Evolutionary conservation across 1,140 invertebrate species (phyloP), one percentile per base, ranked within the genome.

Genomic region (Protaetia brevitarsis): DNA sequence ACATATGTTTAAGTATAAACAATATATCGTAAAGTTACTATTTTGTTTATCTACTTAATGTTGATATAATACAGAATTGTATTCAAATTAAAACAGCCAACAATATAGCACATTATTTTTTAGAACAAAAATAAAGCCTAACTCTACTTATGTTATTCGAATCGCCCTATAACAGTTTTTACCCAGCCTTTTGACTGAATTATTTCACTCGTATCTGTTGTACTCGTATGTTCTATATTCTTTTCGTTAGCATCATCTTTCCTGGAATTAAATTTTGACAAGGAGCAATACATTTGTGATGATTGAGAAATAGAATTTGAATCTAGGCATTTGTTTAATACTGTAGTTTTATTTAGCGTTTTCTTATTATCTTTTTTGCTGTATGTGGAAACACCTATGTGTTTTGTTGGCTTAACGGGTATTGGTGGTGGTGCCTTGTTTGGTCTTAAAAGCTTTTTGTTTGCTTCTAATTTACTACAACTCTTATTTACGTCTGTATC

Each of bases 361-460:
- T 34, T 23, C 30, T 34, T 26, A 19, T 31, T 13, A 30, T 30
- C 13, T 59, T 41, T 31, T 23, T n/a, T 58, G 6, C 8, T 27
- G 26, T n/a, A 10, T 27, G 8, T 13, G 16, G 5, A 29, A 29
- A 29, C 7, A 36, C 36, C 19, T 16, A 30, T 34, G 21, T 16
- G 63, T 65, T 69, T 64, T 8, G 68, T 68, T 19, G 77, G 77
- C 66, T 78, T 78, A 2, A 67, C 68, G 29, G 77, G 77, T 63
- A 78, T 71, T 11, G 77, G 77, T 27, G 77, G 77, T 8, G 77
- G 77, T 11, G 76, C 73, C 68, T 74, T 77, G 8, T 66, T 71
- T 5, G 74, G 75, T 30, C 74, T 63, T 67, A 69, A 69, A 7
- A 74, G 37, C 27, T 45, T 36, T 10, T 45, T 64, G 63, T 29